A percentile compares a stretch with the other conserved stretches of the same genome.
Conservation (phyloP, 2,888 invertebrate genomes). For the Volucella inflata region DNA sequence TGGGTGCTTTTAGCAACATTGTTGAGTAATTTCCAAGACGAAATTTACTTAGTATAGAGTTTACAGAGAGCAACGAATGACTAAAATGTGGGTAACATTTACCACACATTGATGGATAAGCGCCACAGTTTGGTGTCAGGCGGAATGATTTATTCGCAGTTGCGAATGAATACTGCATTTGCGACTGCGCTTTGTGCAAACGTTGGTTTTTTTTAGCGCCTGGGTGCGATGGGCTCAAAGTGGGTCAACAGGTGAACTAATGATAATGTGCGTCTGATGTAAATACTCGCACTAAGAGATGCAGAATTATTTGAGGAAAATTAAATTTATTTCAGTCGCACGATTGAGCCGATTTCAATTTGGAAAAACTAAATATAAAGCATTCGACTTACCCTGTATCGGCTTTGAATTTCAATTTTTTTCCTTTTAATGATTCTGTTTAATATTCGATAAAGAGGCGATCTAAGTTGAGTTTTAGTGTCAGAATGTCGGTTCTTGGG, state of each 20-base stretch:
- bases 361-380: not conserved
- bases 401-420: too few species aligned
- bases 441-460: too few species aligned
- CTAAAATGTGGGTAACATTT: slow-evolving; percentile 56
- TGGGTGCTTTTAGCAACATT: slow-evolving; percentile 70
- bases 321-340: not conserved
- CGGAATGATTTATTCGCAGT: slow-evolving; percentile 68
- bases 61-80: not conserved
- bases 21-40: slow-evolving; percentile 62
- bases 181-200: slow-evolving; percentile 19
- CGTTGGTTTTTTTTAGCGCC: slow-evolving; percentile 31
- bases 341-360: not conserved
- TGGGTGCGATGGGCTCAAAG: slow-evolving; percentile 66
- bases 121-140: slow-evolving; percentile 44
- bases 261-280: slow-evolving; percentile 35
- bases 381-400: too few species aligned
- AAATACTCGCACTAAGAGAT: slow-evolving; percentile 22
- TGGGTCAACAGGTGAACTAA: slow-evolving; percentile 73
- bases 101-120: slow-evolving; percentile 60
- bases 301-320: not conserved
- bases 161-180: slow-evolving; percentile 58
- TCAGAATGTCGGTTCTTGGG: too few species aligned
- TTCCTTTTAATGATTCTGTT: too few species aligned
- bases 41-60: slow-evolving; percentile 17
- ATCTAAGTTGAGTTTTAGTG: too few species aligned